These are phyloP conservation scores for Liodrosophila aerea DNA, from an alignment of 2,888 invertebrate species.

Conservation along the genomic window DNA sequence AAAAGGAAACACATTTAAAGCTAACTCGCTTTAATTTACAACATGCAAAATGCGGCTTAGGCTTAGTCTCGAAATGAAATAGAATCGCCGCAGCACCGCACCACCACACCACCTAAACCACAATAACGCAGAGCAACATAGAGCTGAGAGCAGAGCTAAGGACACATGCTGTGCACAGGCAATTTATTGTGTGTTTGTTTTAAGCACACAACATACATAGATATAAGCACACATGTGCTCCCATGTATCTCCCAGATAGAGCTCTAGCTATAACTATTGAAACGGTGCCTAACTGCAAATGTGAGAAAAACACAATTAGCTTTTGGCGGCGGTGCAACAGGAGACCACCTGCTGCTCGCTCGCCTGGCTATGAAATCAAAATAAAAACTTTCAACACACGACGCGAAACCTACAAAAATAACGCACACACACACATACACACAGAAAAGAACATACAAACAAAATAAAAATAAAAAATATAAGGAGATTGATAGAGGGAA, in stretches of 20 bases:
- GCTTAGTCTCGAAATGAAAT: conserved; percentile 55
- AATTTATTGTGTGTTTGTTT: conserved; percentile 78
- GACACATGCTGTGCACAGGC: conserved; percentile 70
- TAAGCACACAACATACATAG: conserved; percentile 41
- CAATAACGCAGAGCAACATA: conserved; percentile 19
- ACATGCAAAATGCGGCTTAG: conserved; percentile 62
- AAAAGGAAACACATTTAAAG: conserved; percentile 51
- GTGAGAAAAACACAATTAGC: conserved; percentile 78
- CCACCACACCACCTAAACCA: conserved; percentile 6
- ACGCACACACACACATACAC: background rate
- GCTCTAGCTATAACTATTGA: conserved; percentile 29
- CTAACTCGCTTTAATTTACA: conserved; percentile 70
- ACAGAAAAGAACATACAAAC: conserved; percentile 5
- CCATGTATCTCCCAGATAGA: conserved; percentile 54
- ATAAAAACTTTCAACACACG: conserved; percentile 67
- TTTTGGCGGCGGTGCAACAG: conserved; percentile 70
- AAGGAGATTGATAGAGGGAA: conserved; percentile 15
- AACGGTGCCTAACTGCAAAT: conserved; percentile 70
- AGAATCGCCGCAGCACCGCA: conserved; percentile 45
- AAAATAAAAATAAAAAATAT: conserved; percentile 21
- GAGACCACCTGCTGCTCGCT: conserved; percentile 69
- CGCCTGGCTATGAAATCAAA: conserved; percentile 46
- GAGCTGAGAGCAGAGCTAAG: conserved; percentile 35
- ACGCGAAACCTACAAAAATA: conserved; percentile 34
- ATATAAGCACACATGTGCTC: conserved; percentile 48